phyloP scores from a whole-genome alignment of 1,140 invertebrate species.

The Habropoda laboriosa region DNA sequence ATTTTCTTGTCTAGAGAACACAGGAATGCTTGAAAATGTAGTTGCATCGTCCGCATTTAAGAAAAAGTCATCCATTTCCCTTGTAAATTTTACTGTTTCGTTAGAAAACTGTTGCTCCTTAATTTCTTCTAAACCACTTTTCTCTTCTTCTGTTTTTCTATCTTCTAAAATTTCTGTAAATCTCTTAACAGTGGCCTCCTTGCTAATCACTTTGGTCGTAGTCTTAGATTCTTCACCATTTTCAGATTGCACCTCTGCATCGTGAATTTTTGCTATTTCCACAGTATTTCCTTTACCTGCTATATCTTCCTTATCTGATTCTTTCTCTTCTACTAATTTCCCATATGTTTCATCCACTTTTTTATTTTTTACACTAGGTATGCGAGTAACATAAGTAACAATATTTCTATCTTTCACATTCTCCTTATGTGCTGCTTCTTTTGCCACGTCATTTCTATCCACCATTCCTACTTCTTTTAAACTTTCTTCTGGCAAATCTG shows the following conservation, averaged over 20 bases:
- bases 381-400: not conserved
- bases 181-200: constrained; percentile 69
- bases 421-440: not conserved
- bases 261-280: not conserved
- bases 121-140: not conserved
- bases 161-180: constrained; percentile 67
- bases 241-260: not conserved
- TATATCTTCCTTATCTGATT: not conserved
- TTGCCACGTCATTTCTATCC: not conserved
- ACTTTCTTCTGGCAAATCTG: not conserved
- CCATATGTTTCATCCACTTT: constrained; percentile 12
- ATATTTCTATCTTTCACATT: too few relatives aligned
- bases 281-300: not conserved
- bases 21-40: too few relatives aligned
- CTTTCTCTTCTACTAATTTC: not conserved
- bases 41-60: not conserved
- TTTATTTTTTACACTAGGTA: not conserved
- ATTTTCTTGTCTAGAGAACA: not conserved
- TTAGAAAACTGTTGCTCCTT: too few relatives aligned
- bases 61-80: constrained; percentile 68
- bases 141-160: constrained; percentile 31
- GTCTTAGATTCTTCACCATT: not conserved
- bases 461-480: not conserved
- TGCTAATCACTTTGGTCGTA: constrained; percentile 11
- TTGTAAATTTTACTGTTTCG: not conserved